These are phyloP conservation scores for Rhagophthalmus giganteus DNA, from an alignment of 2,888 invertebrate species.

Conservation along the genomic window DNA sequence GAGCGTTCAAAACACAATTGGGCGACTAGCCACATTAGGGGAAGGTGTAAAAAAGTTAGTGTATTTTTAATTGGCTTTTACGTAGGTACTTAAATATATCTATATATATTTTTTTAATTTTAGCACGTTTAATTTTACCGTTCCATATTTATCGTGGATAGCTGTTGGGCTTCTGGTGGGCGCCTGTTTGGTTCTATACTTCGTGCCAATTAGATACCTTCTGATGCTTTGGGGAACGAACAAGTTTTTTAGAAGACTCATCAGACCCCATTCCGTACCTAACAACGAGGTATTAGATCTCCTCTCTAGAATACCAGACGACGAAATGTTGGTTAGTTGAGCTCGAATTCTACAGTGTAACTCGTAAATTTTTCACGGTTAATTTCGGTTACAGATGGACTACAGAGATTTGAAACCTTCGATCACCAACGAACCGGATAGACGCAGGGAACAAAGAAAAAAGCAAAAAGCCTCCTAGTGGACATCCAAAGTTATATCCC, in stretches of 20 bases:
- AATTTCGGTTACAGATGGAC: no score
- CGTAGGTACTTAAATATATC: not conserved
- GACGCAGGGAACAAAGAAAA: constrained; percentile 64
- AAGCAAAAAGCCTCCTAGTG: constrained; percentile 72
- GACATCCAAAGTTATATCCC: constrained; percentile 41
- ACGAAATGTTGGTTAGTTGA: constrained; percentile 85
- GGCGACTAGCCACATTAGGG: constrained; percentile 89
- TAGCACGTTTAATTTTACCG: constrained; percentile 95
- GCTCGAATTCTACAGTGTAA: no score
- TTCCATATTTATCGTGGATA: constrained; percentile 93
- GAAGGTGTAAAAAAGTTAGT: constrained; percentile 92
- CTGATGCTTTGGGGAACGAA: constrained; percentile 91
- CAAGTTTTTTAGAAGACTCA: constrained; percentile 91
- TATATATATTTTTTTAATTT: constrained; percentile 49
- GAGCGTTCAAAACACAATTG: constrained; percentile 94
- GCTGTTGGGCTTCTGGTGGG: constrained; percentile 77
- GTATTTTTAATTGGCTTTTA: no score
- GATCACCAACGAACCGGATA: constrained; percentile 60
- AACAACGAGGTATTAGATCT: constrained; percentile 97
- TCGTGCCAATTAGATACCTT: constrained; percentile 85
- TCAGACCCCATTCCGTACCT: constrained; percentile 91
- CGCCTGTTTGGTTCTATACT: constrained; percentile 79
- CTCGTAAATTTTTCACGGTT: no score
- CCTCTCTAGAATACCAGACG: constrained; percentile 91
- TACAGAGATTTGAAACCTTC: constrained; percentile 71